Evolutionary conservation across 2,888 invertebrate genomes (phyloP), one percentile per base, ranked within the genome.

Genomic region (Ctenicera cuprea): DNA sequence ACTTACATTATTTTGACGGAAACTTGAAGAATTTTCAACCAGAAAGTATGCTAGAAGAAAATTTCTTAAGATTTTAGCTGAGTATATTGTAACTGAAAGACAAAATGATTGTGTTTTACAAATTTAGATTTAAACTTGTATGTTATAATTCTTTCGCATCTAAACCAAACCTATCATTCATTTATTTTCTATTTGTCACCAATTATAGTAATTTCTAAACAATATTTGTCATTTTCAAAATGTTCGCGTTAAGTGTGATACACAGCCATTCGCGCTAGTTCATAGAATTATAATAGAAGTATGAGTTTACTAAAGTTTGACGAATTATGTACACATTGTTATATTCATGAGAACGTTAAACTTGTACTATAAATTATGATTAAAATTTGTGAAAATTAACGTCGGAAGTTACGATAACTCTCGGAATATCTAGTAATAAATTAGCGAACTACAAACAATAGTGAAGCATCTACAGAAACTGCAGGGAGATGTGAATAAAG

Each of bases 401-500:
- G 59, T 59, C 38, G 59, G 33, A 33, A 59, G 59, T 59, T 59
- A 30, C 30, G 52, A 52, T 52, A 59, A 59, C 59, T 59, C 33
- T 59, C 59, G 9, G 59, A 37, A 38, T 38, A 59, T 59, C 38
- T 38, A 59, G 59, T 12, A 38, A 59, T 59, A 59, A 59, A 59
- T 59, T 59, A 38, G 59, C 38, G 12, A 59, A 38, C 59, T 59
- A 33, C 59, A 59, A 59, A 59, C 59, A 59, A 38, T 38, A 20
- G 38, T 20, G 11, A 38, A 59, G 20, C 33, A 38, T 38, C 38
- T 18, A 59, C 8, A 59, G 59, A n/a, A 38, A 59, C 38, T 57
- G 30, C 37, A 38, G n/a, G 33, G n/a, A 11, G 59, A 54, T 30
- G 54, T 14, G 22, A 54, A 33, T 22, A 37, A n/a, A 41, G 41